Evolutionary conservation across 2,888 invertebrate species (phyloP), one percentile per base, ranked within the genome.

Genomic region (Aspidiotus rigidus): DNA sequence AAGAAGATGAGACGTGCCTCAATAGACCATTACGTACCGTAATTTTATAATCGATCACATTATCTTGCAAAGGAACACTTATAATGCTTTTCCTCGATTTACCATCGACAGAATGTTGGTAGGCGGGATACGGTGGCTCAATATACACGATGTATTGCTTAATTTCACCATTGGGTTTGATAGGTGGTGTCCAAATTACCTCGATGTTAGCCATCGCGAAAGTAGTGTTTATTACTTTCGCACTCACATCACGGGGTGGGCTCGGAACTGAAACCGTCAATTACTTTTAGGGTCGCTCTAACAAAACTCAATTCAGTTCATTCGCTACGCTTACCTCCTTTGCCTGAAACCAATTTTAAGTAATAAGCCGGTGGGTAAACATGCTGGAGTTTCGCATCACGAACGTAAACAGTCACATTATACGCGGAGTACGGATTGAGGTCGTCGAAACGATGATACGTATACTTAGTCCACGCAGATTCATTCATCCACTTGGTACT

Each of bases 401-500:
- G 80, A 0, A 89, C 87, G 77, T 86, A 90, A 64, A 91, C 86
- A 0, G 90, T 90, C 71, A 90, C 81, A 73, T 89, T 89, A 76
- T 92, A 92, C n/a, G 81, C 80, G 0, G 89, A 89, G 74, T 80
- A 88, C 0, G 91, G 85, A 71, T 83, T 80, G 61, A 92, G 79
- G 66, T 83, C 77, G 0, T 79, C 81, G 74, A 91, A 90, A 57
- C 81, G 82, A 76, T 79, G 83, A 69, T 79, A 81, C 40, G 81
- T 82, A 7, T 83, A 82, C 40, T 82, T 80, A 6, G 82, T 85
- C 89, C 89, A 90, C 0, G 79, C 79, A 41, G 62, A 15, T 42
- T 80, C 79, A 75, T 84, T 85, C 2, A 74, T 78, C 84, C 71
- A 71, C 16, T 62, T 62, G 39, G 40, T 53, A 39, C 59, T 59